Conservation (phyloP, 2,888 invertebrate species). For the Scaptomyza reducta region DNA sequence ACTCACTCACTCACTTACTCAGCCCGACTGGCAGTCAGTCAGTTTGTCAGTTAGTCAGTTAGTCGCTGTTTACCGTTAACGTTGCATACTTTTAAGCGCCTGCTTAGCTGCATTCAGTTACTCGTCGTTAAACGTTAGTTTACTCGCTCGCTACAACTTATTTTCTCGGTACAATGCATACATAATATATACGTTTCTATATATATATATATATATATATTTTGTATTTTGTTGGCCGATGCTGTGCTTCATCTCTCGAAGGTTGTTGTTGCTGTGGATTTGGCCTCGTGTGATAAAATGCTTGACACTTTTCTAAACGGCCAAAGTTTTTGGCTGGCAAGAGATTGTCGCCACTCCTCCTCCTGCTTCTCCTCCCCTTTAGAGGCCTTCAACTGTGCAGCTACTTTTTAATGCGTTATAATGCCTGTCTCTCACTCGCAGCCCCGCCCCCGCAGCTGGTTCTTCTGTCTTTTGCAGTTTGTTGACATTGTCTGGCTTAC, state of each 20-base stretch:
- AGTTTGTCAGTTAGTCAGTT: slow-evolving; percentile 34
- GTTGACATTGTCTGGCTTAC: slow-evolving; percentile 79
- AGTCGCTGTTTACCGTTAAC: slow-evolving; percentile 51
- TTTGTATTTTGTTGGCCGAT: slow-evolving; percentile 13
- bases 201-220: neutral
- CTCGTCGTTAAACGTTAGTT: slow-evolving; percentile 11
- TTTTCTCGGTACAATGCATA: neutral
- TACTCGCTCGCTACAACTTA: neutral
- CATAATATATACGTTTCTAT: neutral
- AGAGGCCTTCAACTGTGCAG: slow-evolving; percentile 20
- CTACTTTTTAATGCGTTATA: slow-evolving; percentile 72
- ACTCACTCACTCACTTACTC: slow-evolving; percentile 34
- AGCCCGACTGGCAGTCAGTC: slow-evolving; percentile 32
- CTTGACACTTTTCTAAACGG: slow-evolving; percentile 79
- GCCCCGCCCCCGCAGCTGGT: slow-evolving; percentile 3
- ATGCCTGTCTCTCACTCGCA: slow-evolving; percentile 44
- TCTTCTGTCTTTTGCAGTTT: slow-evolving; percentile 67
- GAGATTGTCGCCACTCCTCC: slow-evolving; percentile 52
- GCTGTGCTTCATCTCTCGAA: slow-evolving; percentile 18
- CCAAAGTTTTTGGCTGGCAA: slow-evolving; percentile 73
- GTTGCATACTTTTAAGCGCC: slow-evolving; percentile 67
- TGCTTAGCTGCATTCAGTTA: slow-evolving; percentile 58
- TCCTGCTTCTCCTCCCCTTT: neutral
- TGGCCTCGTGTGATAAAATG: slow-evolving; percentile 73
- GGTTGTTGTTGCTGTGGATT: slow-evolving; percentile 43